Evolutionary conservation across 2,113 vertebrate species (phyloP), one percentile per base, ranked within the genome.

Genomic region (Porphyrio hochstetteri): DNA sequence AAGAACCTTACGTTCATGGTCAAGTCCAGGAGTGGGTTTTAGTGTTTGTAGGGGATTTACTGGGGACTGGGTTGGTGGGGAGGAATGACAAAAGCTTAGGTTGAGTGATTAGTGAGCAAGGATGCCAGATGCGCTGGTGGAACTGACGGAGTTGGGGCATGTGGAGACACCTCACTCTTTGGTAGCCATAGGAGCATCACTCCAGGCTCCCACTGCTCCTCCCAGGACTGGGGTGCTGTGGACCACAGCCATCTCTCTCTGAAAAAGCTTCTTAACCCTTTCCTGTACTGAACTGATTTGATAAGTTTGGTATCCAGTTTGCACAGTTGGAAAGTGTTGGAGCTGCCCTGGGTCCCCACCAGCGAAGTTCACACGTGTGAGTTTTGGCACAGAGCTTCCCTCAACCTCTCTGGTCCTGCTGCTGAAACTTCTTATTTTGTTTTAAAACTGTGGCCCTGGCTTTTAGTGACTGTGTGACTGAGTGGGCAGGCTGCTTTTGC

Each of bases 31-130:
- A 4, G 17, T 31, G 0, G 17, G 16, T 44, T 40, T 40, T 38
- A 1, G 59, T 19, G 4, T 4, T 4, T 4, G 2, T 9, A 0
- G 11, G 1, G 2, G 5, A 7, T 11, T 80, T 42, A 1, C 33
- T 9, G 1, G 3, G 1, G 0, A 23, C 15, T 0, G 5, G 3
- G 10, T 27, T 38, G 1, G 13, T 44, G 0, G 16, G 3, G 3
- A 4, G 6, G 2, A 40, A 35, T 8, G 33, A 15, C 7, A 25
- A 6, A 0, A 20, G 6, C 3, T 53, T 87, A 0, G 23, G 65
- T 33, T 68, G 63, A 1, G 36, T 3, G 1, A 57, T 24, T 4
- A 57, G 0, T 1, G 28, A 24, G 17, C 44, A 46, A 46, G 44
- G 44, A 46, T 46, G 44, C 27, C 15, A 11, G 27, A 18, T 0